Conservation (phyloP, 1,140 invertebrate species). For the Melitaea cinxia region DNA sequence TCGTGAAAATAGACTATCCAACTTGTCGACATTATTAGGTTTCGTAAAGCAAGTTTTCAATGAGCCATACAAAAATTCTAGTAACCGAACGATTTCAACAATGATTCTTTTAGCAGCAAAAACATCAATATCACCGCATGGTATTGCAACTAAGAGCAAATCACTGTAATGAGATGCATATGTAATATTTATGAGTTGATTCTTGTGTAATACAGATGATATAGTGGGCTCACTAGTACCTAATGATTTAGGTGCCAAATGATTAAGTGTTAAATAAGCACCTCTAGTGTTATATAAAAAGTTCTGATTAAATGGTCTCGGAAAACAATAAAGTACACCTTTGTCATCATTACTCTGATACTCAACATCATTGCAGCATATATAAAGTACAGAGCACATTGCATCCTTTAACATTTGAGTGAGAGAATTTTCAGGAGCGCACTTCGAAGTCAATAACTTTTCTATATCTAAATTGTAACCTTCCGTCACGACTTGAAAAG, state of each 20-base stretch:
- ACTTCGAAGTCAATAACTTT: slow-evolving; percentile 74
- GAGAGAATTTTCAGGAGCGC: slow-evolving; percentile 77
- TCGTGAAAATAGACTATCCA: slow-evolving; percentile 65
- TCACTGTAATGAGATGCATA: slow-evolving; percentile 82
- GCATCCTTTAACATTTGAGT: slow-evolving; percentile 82
- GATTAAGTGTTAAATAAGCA: slow-evolving; percentile 86
- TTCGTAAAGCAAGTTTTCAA: slow-evolving; percentile 69
- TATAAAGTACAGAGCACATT: slow-evolving; percentile 84
- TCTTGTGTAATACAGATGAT: slow-evolving; percentile 82
- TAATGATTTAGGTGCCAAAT: slow-evolving; percentile 84
- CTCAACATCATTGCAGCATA: slow-evolving; percentile 83
- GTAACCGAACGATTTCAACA: slow-evolving; percentile 72
- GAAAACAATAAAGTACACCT: slow-evolving; percentile 86
- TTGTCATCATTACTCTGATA: slow-evolving; percentile 85
- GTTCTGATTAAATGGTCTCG: slow-evolving; percentile 83
- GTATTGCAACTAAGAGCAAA: slow-evolving; percentile 79
- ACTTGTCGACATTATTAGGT: slow-evolving; percentile 70
- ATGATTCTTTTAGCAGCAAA: slow-evolving; percentile 70
- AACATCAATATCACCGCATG: slow-evolving; percentile 71
- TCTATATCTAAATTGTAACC: slow-evolving; percentile 52
- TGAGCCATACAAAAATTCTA: slow-evolving; percentile 72
- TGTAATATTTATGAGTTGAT: slow-evolving; percentile 82
- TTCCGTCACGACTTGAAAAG: slow-evolving; percentile 60
- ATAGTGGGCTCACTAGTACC: slow-evolving; percentile 81
- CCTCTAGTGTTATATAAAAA: slow-evolving; percentile 84